phyloP scores from a whole-genome alignment of 2,888 invertebrate genomes.

The Steromphala cineraria region DNA sequence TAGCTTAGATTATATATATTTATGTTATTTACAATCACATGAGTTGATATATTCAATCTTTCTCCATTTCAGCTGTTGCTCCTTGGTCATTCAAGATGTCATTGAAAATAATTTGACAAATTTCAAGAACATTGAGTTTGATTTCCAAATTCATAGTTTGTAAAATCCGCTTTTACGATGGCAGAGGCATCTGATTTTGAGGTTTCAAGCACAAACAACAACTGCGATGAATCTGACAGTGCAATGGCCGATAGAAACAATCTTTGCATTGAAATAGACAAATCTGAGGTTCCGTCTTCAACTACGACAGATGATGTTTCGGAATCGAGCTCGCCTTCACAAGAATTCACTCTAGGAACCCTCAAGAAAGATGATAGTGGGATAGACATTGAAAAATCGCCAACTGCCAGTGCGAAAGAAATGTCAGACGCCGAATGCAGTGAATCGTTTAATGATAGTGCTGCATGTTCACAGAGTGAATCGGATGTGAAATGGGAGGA shows the following conservation, averaged over 20 bases:
- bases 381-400: conserved; percentile 65
- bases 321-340: neutral
- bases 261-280: neutral
- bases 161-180: neutral
- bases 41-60: too few species aligned
- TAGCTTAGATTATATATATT: too few species aligned
- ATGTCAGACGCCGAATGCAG: conserved; percentile 43
- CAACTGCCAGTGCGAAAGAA: conserved; percentile 45
- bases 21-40: too few species aligned
- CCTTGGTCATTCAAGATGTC: too few species aligned
- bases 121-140: too few species aligned
- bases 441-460: conserved; percentile 41
- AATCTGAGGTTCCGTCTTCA: neutral
- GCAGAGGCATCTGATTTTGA: conserved; percentile 5
- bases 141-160: too few species aligned
- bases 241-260: neutral
- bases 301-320: neutral
- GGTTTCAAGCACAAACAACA: conserved; percentile 12
- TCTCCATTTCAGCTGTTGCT: too few species aligned
- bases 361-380: conserved; percentile 72
- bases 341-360: conserved; percentile 22
- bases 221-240: neutral
- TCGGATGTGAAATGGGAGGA: conserved; percentile 37
- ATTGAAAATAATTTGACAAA: too few species aligned
- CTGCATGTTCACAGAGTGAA: conserved; percentile 39